Conservation (phyloP, 2,113 vertebrate species). For the Chascanopsetta lugubris region DNA sequence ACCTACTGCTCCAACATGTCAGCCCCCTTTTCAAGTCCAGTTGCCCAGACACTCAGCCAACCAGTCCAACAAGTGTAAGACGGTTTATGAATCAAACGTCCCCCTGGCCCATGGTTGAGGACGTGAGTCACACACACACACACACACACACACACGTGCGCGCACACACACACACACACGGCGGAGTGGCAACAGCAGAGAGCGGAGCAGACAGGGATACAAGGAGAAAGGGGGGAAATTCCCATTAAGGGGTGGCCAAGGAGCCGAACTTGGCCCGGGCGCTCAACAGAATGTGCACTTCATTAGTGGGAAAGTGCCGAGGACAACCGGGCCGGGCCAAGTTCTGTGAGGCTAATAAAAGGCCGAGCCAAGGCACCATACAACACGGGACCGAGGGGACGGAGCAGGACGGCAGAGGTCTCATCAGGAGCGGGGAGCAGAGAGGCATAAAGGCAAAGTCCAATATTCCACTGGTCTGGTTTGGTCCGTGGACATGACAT, state of each 20-base stretch:
- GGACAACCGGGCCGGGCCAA: conserved; percentile 73
- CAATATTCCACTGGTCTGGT: conserved; percentile 51
- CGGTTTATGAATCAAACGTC: conserved; percentile 69
- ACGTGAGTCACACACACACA: conserved; percentile 74
- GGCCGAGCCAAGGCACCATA: conserved; percentile 69
- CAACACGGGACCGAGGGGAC: conserved; percentile 59
- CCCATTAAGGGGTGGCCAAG: conserved; percentile 76
- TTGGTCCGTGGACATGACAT: conserved; percentile 36
- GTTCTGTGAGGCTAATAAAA: conserved; percentile 81
- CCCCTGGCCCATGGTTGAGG: conserved; percentile 49
- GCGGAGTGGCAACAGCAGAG: conserved; percentile 65
- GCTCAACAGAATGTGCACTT: conserved; percentile 79
- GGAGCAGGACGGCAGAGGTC: conserved; percentile 62
- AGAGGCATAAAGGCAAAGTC: conserved; percentile 39
- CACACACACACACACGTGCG: no score
- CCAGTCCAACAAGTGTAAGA: conserved; percentile 65
- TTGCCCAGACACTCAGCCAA: conserved; percentile 52
- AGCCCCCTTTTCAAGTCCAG: conserved; percentile 52
- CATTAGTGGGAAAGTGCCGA: conserved; percentile 81
- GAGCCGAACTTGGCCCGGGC: conserved; percentile 60
- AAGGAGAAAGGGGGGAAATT: conserved; percentile 73
- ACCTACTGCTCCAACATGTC: conserved; percentile 54
- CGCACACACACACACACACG: no score
- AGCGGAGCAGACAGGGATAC: conserved; percentile 58
- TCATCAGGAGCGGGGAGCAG: conserved; percentile 65